These are phyloP conservation scores for Campoplex capitator DNA, from an alignment of 2,888 invertebrate genomes.

Conservation along the genomic window DNA sequence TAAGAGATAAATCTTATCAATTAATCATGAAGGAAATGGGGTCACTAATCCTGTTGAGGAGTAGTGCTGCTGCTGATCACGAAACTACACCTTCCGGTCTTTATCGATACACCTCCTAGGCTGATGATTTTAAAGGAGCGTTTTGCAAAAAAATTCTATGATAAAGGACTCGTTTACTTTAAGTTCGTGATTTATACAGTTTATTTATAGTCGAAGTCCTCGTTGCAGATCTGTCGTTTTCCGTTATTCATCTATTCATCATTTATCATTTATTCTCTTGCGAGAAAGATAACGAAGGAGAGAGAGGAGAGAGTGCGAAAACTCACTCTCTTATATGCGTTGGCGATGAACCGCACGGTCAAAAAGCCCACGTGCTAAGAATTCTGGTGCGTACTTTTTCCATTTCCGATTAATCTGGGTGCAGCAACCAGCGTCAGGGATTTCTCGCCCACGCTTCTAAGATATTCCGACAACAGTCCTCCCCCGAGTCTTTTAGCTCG, in stretches of 20 bases:
- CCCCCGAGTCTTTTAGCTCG: not conserved
- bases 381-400: slow-evolving; percentile 33
- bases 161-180: not conserved
- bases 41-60: slow-evolving; percentile 41
- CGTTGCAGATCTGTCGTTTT: not conserved
- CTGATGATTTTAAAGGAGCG: not conserved
- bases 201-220: not conserved
- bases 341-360: slow-evolving; percentile 56
- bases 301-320: slow-evolving; percentile 29
- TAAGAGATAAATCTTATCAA: slow-evolving; percentile 44
- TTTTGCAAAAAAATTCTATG: not conserved
- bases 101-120: not conserved
- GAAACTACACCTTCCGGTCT: slow-evolving; percentile 20
- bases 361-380: slow-evolving; percentile 47
- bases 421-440: slow-evolving; percentile 35
- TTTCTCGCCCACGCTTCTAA: slow-evolving; percentile 40
- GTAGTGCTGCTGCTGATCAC: too few relatives aligned
- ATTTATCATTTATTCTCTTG: slow-evolving; percentile 20
- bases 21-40: slow-evolving; percentile 56
- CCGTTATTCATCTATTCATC: slow-evolving; percentile 40
- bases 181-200: not conserved
- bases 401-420: slow-evolving; percentile 49
- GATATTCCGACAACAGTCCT: slow-evolving; percentile 40
- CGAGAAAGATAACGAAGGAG: slow-evolving; percentile 22
- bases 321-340: slow-evolving; percentile 31